Conservation (phyloP, 2,888 invertebrate species). For the Rhagonycha lutea region DNA sequence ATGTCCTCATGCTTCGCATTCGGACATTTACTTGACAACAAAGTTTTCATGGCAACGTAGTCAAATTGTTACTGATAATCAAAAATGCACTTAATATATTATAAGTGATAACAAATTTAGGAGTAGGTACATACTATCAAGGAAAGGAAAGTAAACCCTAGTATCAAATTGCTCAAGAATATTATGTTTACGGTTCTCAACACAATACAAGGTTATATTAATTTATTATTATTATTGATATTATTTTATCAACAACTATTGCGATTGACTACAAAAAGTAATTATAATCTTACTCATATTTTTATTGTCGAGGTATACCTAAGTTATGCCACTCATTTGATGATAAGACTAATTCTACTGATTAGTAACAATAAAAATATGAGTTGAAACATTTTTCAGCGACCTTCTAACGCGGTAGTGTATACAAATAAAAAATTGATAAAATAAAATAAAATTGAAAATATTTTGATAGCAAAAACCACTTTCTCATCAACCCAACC, state of each 20-base stretch:
- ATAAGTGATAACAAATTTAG: neutral
- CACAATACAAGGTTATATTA: neutral
- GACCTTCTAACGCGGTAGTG: neutral
- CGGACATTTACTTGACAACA: too few species aligned
- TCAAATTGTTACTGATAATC: too few species aligned
- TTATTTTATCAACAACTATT: neutral
- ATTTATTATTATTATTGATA: neutral
- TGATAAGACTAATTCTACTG: neutral
- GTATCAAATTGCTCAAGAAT: neutral
- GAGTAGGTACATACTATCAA: neutral
- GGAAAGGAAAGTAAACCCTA: neutral
- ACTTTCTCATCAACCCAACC: neutral
- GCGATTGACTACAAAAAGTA: neutral
- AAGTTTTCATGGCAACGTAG: too few species aligned
- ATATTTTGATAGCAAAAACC: neutral
- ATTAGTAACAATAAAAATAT: too few species aligned
- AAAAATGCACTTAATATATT: too few species aligned
- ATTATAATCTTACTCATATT: neutral
- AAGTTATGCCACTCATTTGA: neutral
- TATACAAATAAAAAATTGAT: neutral
- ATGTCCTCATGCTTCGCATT: too few species aligned
- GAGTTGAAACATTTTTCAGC: neutral
- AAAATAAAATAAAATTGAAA: neutral
- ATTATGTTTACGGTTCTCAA: neutral
- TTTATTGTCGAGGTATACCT: neutral